These are phyloP conservation scores for Palythoa grandiflora DNA, from an alignment of 92 coral and sea anemone genomes.

Conservation along the genomic window DNA sequence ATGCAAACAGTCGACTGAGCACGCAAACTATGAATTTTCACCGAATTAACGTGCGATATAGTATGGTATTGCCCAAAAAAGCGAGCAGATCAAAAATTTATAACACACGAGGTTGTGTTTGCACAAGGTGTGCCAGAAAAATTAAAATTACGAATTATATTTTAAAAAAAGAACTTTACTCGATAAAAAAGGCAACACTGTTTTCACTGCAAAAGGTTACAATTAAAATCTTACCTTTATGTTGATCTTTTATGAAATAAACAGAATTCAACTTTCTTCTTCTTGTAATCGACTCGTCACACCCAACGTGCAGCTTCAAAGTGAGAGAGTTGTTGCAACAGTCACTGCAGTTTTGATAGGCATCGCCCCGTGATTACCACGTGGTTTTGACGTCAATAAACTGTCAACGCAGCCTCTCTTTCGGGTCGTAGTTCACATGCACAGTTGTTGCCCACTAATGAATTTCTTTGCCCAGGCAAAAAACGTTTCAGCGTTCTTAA, in stretches of 20 bases:
- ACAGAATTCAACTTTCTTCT: not conserved
- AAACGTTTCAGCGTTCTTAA: not conserved
- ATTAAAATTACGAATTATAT: not conserved
- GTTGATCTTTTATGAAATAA: not conserved
- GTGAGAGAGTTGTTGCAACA: not conserved
- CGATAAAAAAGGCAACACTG: not conserved
- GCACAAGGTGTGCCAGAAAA: not conserved
- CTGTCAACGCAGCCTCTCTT: not conserved
- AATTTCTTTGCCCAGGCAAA: not conserved
- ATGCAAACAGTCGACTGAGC: not conserved
- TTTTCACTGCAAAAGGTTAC: not conserved
- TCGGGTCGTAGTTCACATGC: not conserved
- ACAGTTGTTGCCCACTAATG: not conserved
- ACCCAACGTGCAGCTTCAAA: slow-evolving; percentile 3
- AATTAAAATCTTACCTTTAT: not conserved
- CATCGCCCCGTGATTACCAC: slow-evolving; percentile 11
- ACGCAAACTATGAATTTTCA: not conserved
- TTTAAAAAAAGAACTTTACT: not conserved
- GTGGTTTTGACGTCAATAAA: not conserved
- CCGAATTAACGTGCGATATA: not conserved
- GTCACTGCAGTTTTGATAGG: not conserved
- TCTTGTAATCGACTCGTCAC: not conserved
- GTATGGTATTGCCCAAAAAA: not conserved
- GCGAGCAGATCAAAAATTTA: not conserved
- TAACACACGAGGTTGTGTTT: not conserved